Base-by-base conservation (phyloP, 2,888 invertebrate species). In the Cephus pulcher region DNA sequence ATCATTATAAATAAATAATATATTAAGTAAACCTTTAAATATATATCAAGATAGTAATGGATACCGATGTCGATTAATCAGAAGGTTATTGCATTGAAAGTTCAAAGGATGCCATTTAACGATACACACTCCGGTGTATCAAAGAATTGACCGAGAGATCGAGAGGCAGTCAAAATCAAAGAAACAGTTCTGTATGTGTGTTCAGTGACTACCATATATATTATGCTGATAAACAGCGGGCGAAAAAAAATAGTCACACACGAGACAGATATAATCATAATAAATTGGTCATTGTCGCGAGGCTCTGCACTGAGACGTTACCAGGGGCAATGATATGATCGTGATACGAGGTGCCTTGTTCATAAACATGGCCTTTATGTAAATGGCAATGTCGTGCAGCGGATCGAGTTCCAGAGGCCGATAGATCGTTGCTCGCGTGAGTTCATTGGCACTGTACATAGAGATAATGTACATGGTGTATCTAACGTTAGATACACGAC, bases 271-370 rank as follows among this genome's bases (percentile, higher is more conserved):
- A 56, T 56, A 23, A 23, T 56, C 56, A 9, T 56, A 23, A 56
- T 23, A 56, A 56, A 56, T 56, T 56, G 23, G 56, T 56, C 56
- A 9, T 56, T 56, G 23, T 56, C 56, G 23, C 2, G 23, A 56
- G 23, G 23, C 56, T 56, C 23, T 56, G 56, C 23, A 56, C 56
- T 56, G 56, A 56, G 56, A 56, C 9, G 56, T 9, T 56, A 56
- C 56, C 56, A 56, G 23, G 56, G 23, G 56, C 56, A 56, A 56
- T 56, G 56, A 56, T 56, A 56, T 56, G 56, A 56, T 56, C 56
- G 81, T 74, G 81, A 81, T 82, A 80, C 75, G 79, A 82, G 80
- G 81, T 81, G 79, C 80, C 81, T 82, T 81, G 80, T 81, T 82
- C 81, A 82, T 82, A 81, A 82, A 82, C 79, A 81, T 81, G 80